Conservation (phyloP, 92 coral and sea anemone species). For the Parazoanthus swiftii region DNA sequence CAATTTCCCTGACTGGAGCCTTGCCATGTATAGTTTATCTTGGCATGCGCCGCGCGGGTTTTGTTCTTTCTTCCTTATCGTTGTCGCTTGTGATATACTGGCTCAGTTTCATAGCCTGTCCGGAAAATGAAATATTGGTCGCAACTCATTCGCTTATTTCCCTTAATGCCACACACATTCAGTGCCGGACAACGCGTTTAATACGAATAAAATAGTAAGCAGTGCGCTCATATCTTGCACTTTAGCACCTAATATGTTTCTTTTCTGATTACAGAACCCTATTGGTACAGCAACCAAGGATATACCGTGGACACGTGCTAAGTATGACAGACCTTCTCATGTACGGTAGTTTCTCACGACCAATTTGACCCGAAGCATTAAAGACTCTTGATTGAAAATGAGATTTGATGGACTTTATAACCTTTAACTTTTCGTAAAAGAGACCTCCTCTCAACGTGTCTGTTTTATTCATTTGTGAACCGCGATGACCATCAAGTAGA, state of each 20-base stretch:
- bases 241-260: not conserved
- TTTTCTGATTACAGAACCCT: not conserved
- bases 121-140: slow-evolving; percentile 24
- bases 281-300: not conserved
- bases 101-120: slow-evolving; percentile 6
- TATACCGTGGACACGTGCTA: slow-evolving; percentile 6
- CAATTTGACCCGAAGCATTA: slow-evolving; percentile 38
- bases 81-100: not conserved
- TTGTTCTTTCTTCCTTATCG: not conserved
- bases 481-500: not conserved
- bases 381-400: slow-evolving; percentile 26
- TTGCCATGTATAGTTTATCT: not conserved
- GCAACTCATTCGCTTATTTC: not conserved
- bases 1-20: slow-evolving; percentile 1
- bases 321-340: not conserved
- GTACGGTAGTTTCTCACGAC: slow-evolving; percentile 6
- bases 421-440: not conserved
- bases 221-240: not conserved
- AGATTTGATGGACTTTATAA: slow-evolving; percentile 10
- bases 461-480: not conserved
- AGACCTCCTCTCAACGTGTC: not conserved
- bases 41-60: not conserved
- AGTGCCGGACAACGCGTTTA: not conserved
- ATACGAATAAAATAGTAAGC: not conserved
- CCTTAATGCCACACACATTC: slow-evolving; percentile 4